Conservation (phyloP, 2,888 invertebrate genomes). For the Crossocerus cetratus region DNA sequence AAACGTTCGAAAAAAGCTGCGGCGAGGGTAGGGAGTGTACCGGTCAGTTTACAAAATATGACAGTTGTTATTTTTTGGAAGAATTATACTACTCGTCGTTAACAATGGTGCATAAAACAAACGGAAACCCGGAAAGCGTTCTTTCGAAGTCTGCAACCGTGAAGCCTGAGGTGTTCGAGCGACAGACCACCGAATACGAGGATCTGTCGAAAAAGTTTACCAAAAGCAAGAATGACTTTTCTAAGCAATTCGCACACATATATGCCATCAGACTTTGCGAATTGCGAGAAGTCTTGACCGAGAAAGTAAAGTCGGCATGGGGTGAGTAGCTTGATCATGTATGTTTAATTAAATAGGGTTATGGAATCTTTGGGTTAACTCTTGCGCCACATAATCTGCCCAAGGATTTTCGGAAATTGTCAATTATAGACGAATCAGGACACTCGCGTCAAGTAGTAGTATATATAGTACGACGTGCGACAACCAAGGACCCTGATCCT, state of each 20-base stretch:
- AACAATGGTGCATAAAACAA: conserved; percentile 41
- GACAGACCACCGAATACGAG: conserved; percentile 52
- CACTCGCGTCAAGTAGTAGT: too few species aligned
- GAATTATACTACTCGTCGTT: not conserved
- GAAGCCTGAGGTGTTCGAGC: conserved; percentile 52
- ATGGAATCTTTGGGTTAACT: not conserved
- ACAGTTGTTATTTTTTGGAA: not conserved
- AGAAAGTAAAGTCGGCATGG: conserved; percentile 83
- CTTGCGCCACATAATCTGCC: too few species aligned
- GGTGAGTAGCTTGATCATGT: conserved; percentile 74
- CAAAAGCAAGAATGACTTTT: conserved; percentile 58
- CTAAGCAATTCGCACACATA: conserved; percentile 91
- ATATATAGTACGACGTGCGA: too few species aligned
- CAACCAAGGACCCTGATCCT: too few species aligned
- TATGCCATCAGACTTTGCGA: conserved; percentile 87
- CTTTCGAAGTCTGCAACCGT: conserved; percentile 29
- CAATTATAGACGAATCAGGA: too few species aligned
- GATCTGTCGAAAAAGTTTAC: conserved; percentile 60
- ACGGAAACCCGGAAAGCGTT: not conserved
- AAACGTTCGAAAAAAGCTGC: too few species aligned
- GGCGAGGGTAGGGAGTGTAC: too few species aligned
- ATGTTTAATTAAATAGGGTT: conserved; percentile 18
- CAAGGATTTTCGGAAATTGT: too few species aligned
- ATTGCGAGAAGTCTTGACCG: conserved; percentile 82
- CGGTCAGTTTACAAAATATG: too few species aligned